Evolutionary conservation across 2,888 invertebrate species (phyloP).

Genomic region (Alcis repandata): DNA sequence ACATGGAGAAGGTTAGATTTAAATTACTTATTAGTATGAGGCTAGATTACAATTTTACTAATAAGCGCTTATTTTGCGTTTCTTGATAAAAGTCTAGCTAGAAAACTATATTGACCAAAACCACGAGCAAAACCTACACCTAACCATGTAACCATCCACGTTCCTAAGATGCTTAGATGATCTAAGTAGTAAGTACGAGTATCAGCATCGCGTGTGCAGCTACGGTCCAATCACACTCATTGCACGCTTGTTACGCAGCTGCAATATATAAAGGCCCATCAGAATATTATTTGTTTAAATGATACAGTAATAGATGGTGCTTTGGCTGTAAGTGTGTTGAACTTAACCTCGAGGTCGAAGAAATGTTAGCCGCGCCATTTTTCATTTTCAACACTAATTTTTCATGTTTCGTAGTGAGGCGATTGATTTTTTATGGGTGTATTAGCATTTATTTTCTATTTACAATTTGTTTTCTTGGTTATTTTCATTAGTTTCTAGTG

Average conservation of each 20-base stretch:
- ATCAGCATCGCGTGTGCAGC: constrained; percentile 41
- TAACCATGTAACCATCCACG: not conserved
- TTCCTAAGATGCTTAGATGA: too few species aligned
- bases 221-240: constrained; percentile 33
- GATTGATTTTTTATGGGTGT: constrained; percentile 10
- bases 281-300: constrained; percentile 46
- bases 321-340: constrained; percentile 28
- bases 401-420: constrained; percentile 12
- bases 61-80: not conserved
- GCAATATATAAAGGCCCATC: constrained; percentile 37
- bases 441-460: constrained; percentile 16
- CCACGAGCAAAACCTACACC: constrained; percentile 1
- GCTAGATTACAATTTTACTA: too few species aligned
- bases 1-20: too few species aligned
- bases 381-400: constrained; percentile 27
- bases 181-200: too few species aligned
- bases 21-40: too few species aligned
- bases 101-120: not conserved
- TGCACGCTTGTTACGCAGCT: constrained; percentile 37
- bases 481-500: too few species aligned
- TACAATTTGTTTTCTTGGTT: too few species aligned
- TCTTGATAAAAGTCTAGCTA: too few species aligned
- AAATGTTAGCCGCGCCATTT: constrained; percentile 16
- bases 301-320: constrained; percentile 37
- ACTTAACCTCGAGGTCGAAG: constrained; percentile 28